Conservation (phyloP, 2,113 vertebrate species). For the Natator depressus region DNA sequence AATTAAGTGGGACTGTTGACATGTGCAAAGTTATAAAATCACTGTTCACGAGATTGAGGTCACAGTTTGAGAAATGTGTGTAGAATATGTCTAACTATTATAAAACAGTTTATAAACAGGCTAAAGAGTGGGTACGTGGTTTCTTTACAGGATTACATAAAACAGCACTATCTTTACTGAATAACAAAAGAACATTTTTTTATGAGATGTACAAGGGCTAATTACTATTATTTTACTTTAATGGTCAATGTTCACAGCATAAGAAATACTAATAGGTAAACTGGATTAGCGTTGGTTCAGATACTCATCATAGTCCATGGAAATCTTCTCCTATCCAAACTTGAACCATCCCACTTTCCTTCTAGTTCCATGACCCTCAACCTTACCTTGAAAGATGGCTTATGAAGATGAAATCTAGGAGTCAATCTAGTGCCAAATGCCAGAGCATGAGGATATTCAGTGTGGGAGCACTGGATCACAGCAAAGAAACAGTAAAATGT, state of each 20-base stretch:
- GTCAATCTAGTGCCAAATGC: not conserved
- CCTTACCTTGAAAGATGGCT: not conserved
- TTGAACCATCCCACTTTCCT: not conserved
- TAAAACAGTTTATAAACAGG: not conserved
- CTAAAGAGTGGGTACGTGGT: not conserved
- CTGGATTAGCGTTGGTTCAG: not conserved
- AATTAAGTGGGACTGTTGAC: not conserved
- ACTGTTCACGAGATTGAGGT: not conserved
- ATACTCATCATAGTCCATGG: slow-evolving; percentile 1
- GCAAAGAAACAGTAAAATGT: not conserved
- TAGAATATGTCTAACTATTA: not conserved
- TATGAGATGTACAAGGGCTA: not conserved
- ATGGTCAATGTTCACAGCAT: not conserved
- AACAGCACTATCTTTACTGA: not conserved
- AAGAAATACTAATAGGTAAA: not conserved
- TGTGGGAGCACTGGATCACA: not conserved
- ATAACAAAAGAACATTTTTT: not conserved
- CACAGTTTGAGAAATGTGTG: not conserved
- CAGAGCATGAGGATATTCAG: slow-evolving; percentile 25
- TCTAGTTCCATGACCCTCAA: slow-evolving; percentile 5
- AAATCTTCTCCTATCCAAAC: not conserved
- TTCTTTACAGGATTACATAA: not conserved
- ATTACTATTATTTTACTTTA: not conserved
- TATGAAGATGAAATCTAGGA: not conserved
- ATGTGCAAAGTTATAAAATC: not conserved